Percentiles rank a stretch among this genome's conserved stretches.
Conservation (phyloP, 1,140 invertebrate genomes). For the Nephila pilipes region DNA sequence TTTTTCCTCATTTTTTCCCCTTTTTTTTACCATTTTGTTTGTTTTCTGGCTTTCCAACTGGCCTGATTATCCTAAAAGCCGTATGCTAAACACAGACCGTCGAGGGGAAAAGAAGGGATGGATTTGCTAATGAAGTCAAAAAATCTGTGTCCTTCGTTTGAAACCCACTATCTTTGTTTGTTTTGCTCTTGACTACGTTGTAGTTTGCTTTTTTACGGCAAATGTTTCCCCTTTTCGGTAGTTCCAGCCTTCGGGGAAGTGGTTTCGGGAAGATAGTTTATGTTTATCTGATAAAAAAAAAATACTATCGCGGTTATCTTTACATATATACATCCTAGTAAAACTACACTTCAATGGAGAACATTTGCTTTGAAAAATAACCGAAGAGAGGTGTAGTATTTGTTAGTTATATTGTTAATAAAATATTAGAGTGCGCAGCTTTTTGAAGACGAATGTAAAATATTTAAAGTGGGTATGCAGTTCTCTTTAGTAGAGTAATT, state of each 20-base stretch:
- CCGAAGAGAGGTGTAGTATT: background rate
- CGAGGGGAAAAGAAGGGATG: background rate
- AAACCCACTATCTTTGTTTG: conserved; percentile 44
- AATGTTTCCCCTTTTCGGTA: background rate
- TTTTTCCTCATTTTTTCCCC: background rate
- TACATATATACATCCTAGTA: background rate
- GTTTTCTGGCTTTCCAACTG: conserved; percentile 39
- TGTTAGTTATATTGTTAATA: conserved; percentile 39
- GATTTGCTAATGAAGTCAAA: conserved; percentile 69
- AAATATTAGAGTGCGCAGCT: background rate
- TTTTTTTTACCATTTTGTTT: background rate
- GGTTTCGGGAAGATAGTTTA: background rate
- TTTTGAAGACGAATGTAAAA: background rate
- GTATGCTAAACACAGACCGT: conserved; percentile 24
- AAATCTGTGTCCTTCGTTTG: conserved; percentile 49
- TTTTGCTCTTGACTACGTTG: background rate
- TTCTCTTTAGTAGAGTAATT: background rate
- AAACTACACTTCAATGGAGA: background rate
- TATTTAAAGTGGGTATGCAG: background rate
- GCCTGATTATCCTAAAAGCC: conserved; percentile 66
- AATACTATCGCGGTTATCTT: background rate
- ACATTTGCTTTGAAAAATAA: background rate
- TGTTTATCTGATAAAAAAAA: conserved; percentile 10
- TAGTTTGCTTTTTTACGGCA: background rate
- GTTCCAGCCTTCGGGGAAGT: background rate